phyloP scores from a whole-genome alignment of 2,113 vertebrate genomes.

The Gymnocephalus cernua region DNA sequence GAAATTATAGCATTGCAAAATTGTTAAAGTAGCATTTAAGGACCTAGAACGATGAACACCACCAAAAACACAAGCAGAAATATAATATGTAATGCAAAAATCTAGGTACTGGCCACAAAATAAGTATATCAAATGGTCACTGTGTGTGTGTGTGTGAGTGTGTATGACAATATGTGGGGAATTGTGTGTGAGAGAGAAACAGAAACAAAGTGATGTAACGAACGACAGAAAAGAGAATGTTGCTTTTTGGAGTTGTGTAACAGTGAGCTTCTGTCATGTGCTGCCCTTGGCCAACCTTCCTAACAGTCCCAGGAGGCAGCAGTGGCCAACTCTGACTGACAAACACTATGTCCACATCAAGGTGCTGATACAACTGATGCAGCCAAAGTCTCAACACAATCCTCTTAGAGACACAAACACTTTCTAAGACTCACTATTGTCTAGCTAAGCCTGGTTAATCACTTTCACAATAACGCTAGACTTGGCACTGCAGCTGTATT shows the following conservation, averaged over 20 bases:
- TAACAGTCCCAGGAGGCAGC: conserved; percentile 36
- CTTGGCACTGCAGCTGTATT: conserved; percentile 1
- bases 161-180: neutral
- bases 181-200: neutral
- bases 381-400: conserved; percentile 23
- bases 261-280: conserved; percentile 38
- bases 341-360: conserved; percentile 33
- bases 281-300: conserved; percentile 54
- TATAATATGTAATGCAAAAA: neutral
- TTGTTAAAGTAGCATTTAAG: neutral
- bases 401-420: conserved; percentile 30
- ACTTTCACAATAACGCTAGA: neutral
- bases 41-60: neutral
- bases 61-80: neutral
- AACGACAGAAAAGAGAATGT: neutral
- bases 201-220: neutral
- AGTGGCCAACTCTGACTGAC: conserved; percentile 16
- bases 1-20: neutral
- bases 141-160: neutral
- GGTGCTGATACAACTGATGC: conserved; percentile 20
- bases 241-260: conserved; percentile 35
- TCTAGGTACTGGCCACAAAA: neutral
- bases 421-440: neutral
- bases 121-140: neutral
- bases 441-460: conserved; percentile 11